A percentile compares a stretch with the other conserved stretches of the same genome.
Evolutionary conservation across 1,140 invertebrate genomes (phyloP).

Genomic region (Lepidurus arcticus): DNA sequence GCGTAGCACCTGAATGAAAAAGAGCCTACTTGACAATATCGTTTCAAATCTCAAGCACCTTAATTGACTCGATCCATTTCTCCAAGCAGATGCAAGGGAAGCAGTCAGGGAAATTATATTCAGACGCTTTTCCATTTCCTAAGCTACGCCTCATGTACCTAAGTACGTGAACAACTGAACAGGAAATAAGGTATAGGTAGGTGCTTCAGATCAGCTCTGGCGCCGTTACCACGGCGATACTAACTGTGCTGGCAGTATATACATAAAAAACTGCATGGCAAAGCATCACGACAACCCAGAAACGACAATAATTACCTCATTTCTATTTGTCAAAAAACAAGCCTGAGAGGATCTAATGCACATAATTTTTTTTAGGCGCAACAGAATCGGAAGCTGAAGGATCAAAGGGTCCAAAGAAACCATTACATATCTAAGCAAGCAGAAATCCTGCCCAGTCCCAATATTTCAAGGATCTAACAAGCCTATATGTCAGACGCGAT

Average conservation of each 20-base stretch:
- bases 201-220: background rate
- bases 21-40: too few relatives aligned
- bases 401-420: background rate
- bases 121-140: background rate
- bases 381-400: background rate
- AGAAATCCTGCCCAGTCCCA: background rate
- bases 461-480: too few relatives aligned
- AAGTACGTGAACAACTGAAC: background rate
- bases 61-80: too few relatives aligned
- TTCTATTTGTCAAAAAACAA: background rate
- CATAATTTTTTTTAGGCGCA: background rate
- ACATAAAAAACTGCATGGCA: background rate
- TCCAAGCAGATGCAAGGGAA: background rate
- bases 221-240: background rate
- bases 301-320: background rate
- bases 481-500: too few relatives aligned
- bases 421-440: slow-evolving; percentile 8
- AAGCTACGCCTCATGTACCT: background rate
- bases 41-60: too few relatives aligned
- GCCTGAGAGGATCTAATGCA: background rate
- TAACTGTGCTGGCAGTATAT: background rate
- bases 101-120: background rate
- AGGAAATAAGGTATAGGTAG: background rate
- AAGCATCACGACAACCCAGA: background rate
- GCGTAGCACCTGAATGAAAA: too few relatives aligned